A percentile compares a stretch with the other conserved stretches of the same genome.
Evolutionary conservation across 2,888 invertebrate genomes (phyloP).

Genomic region (Pandemis heparana): DNA sequence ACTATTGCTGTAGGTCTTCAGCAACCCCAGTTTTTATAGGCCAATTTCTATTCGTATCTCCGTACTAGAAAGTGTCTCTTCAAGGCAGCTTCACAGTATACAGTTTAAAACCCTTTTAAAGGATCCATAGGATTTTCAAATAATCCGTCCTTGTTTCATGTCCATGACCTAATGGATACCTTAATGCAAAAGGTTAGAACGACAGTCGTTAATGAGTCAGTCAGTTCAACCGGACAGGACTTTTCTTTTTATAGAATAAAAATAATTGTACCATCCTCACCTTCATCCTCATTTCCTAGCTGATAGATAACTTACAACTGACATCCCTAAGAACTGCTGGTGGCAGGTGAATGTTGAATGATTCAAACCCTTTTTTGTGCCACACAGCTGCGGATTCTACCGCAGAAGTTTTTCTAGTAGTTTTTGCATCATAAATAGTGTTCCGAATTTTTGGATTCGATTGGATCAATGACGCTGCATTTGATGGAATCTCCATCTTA

Average conservation of each 20-base stretch:
- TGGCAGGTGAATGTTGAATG: conserved; percentile 32
- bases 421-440: neutral
- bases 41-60: too few relatives aligned
- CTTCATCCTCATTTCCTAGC: neutral
- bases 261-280: neutral
- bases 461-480: neutral
- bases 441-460: neutral
- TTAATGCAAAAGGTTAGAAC: too few relatives aligned
- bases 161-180: too few relatives aligned
- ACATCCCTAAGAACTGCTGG: conserved; percentile 5
- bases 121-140: neutral
- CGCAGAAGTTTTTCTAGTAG: neutral
- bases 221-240: too few relatives aligned
- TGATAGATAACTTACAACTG: neutral
- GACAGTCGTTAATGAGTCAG: too few relatives aligned
- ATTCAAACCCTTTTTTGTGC: conserved; percentile 28
- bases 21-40: too few relatives aligned
- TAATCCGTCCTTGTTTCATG: neutral
- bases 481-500: neutral
- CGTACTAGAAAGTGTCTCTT: too few relatives aligned
- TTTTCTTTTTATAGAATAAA: too few relatives aligned
- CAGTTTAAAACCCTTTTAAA: too few relatives aligned
- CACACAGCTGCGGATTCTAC: neutral
- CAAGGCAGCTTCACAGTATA: too few relatives aligned
- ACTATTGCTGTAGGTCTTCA: too few relatives aligned